Base-by-base conservation (phyloP, 2,888 invertebrate genomes). In the Neoascia interrupta region DNA sequence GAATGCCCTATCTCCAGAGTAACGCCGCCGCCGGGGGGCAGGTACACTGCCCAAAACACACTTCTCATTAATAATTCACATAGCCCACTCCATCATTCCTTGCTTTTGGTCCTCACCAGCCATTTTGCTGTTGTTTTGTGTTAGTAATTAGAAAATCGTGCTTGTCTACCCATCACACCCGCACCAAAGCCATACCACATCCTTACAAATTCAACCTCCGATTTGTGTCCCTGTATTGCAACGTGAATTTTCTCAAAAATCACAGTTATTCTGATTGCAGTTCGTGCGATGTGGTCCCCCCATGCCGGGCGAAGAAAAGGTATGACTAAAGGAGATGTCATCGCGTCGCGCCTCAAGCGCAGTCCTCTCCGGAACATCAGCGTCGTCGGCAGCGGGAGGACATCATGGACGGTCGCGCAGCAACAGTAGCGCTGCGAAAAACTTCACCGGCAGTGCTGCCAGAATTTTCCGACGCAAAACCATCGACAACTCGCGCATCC, bases 301-400 rank as follows among this genome's bases (percentile, higher is more conserved):
- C 91, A 84, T 92, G 86, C 91, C 92, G 83, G 93, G 92, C 84
- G 95, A 94, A 90, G 94, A 95, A 88, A 94, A 94, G 89, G 94
- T 95, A 91, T 95, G 94, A 94, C 94, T 93, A 90, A 91, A 91
- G 83, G 90, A 91, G 41, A 64, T 86, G 83, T 84, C 86, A 81
- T 85, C 84, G 74, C 83, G 88, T 58, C 87, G 87, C 61, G 86
- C 86, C 61, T 88, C 87, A 70, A 85, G 86, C 69, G 85, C 84
- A 11, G 84, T 83, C 54, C 81, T 80, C 0, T 76, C 76, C 43
- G 37, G 54, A 26, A 39, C 72, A 66, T 28, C 76, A 5, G n/a
- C n/a, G n/a, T n/a, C n/a, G n/a, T 64, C 63, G 61, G 26, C 58
- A 18, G 60, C 61, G 21, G 45, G 53, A 26, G 61, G 61, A 37